phyloP scores from a whole-genome alignment of 2,113 vertebrate genomes.

The Rhodinocichla rosea region DNA sequence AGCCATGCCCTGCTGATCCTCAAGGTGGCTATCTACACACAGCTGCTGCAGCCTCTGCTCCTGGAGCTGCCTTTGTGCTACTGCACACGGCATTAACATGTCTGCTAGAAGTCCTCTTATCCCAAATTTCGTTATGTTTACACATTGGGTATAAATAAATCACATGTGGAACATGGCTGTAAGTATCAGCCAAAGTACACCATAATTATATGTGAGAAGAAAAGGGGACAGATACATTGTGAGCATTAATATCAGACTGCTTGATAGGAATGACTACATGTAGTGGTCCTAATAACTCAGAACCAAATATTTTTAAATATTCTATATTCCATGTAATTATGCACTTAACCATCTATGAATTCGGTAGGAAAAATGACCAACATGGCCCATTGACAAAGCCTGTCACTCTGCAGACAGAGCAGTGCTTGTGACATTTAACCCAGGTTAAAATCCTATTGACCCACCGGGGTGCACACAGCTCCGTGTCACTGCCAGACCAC shows the following conservation, averaged over 20 bases:
- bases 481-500: not conserved
- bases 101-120: not conserved
- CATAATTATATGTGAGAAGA: not conserved
- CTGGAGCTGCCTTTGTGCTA: not conserved
- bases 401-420: not conserved
- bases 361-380: not conserved
- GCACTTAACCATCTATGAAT: not conserved
- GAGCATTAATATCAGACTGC: not conserved
- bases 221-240: not conserved
- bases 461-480: not conserved
- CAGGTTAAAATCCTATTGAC: not conserved
- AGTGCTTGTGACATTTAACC: not conserved
- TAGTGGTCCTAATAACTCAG: not conserved
- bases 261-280: not conserved
- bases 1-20: constrained; percentile 6
- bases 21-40: constrained; percentile 41
- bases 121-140: not conserved
- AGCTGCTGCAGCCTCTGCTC: not conserved
- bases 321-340: not conserved
- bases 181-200: not conserved
- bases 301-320: not conserved
- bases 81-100: not conserved
- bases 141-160: not conserved
- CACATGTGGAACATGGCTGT: rapidly evolving
- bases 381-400: not conserved